Conservation (phyloP, 2,888 invertebrate species). For the Scrobipalpa costella region DNA sequence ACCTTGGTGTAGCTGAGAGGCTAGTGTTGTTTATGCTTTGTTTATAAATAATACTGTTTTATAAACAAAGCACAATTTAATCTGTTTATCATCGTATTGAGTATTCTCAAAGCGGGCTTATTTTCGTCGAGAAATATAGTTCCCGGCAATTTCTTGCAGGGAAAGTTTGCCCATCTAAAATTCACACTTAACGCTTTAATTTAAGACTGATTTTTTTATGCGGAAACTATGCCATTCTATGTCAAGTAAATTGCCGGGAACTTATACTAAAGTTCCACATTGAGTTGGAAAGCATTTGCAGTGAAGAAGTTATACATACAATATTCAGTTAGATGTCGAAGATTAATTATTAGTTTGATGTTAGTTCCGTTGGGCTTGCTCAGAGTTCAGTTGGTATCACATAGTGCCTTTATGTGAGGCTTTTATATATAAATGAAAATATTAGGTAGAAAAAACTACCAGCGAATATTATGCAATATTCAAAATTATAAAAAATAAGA, state of each 20-base stretch:
- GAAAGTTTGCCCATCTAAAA: no score
- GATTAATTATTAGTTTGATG: constrained; percentile 44
- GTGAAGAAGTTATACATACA: constrained; percentile 16
- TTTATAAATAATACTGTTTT: no score
- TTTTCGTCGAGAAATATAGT: neutral
- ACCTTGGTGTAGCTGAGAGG: neutral
- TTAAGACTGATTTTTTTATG: no score
- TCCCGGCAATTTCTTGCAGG: no score
- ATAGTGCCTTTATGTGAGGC: neutral
- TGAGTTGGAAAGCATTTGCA: constrained; percentile 23
- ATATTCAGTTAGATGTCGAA: constrained; percentile 24
- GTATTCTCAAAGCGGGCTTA: neutral
- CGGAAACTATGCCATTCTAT: no score
- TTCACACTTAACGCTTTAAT: no score
- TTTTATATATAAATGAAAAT: neutral
- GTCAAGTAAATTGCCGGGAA: no score
- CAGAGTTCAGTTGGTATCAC: constrained; percentile 3
- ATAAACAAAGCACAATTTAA: neutral
- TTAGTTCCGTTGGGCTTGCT: constrained; percentile 52
- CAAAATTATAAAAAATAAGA: no score
- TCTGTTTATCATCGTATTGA: neutral
- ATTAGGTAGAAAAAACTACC: no score
- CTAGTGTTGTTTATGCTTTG: neutral
- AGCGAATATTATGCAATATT: no score
- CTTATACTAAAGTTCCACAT: neutral